phyloP scores from a whole-genome alignment of 2,888 invertebrate genomes.

The Coelinius sp. region DNA sequence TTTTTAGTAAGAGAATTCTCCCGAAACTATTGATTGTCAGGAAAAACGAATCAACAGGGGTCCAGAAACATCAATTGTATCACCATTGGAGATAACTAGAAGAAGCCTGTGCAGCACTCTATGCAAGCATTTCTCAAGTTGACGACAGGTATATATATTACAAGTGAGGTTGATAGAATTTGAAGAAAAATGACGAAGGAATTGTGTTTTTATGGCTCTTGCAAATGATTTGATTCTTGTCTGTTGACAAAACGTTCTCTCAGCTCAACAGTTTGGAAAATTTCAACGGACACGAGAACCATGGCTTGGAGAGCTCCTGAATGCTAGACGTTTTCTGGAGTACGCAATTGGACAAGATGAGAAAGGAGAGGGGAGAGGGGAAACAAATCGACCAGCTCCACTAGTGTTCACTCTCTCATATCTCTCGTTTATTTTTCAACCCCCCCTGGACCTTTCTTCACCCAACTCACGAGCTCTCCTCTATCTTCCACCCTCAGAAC shows the following conservation, averaged over 20 bases:
- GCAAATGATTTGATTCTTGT: slow-evolving; percentile 6
- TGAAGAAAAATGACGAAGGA: no score
- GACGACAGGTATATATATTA: no score
- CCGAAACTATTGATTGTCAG: no score
- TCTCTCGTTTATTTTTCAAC: not conserved
- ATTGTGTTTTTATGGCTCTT: not conserved
- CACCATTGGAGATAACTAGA: no score
- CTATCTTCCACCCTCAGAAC: slow-evolving; percentile 15
- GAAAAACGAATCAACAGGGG: no score
- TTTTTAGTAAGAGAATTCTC: no score
- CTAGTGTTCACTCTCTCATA: not conserved
- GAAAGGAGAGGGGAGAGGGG: slow-evolving; percentile 16
- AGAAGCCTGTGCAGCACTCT: no score
- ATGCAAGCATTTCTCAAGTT: no score
- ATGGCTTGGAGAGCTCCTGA: slow-evolving; percentile 11
- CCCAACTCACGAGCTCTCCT: not conserved
- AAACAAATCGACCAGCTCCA: slow-evolving; percentile 21
- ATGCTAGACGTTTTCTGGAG: slow-evolving; percentile 11
- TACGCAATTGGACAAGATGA: slow-evolving; percentile 33
- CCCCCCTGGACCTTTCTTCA: not conserved
- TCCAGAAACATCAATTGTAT: no score
- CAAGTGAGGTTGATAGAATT: no score
- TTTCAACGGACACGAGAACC: slow-evolving; percentile 1
- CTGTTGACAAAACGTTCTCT: not conserved
- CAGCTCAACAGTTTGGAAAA: not conserved